Conservation (phyloP, 1,140 invertebrate genomes). For the Lordiphosa stackelbergi region DNA sequence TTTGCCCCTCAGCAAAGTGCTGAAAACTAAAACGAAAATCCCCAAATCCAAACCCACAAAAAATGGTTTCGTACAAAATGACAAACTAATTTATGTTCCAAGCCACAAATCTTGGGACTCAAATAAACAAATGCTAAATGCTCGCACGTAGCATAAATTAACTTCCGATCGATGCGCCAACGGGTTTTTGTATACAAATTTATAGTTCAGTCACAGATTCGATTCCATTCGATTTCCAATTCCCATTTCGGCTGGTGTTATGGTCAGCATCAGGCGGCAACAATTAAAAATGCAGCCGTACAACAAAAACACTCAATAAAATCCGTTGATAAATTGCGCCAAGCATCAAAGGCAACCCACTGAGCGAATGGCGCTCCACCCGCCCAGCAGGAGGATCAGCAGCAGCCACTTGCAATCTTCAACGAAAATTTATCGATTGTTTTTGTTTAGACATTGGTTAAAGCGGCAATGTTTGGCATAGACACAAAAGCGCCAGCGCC, state of each 20-base stretch:
- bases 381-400: slow-evolving; percentile 2
- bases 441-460: slow-evolving; percentile 63
- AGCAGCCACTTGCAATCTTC: slow-evolving; percentile 69
- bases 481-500: slow-evolving; percentile 69
- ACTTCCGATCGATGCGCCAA: slow-evolving; percentile 47
- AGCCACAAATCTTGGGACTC: slow-evolving; percentile 61
- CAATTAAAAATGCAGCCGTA: slow-evolving; percentile 64
- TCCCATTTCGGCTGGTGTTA: slow-evolving; percentile 44
- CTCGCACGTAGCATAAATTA: slow-evolving; percentile 60
- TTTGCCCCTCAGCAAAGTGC: neutral
- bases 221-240: slow-evolving; percentile 12
- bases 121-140: slow-evolving; percentile 66
- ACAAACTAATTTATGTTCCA: slow-evolving; percentile 68
- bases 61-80: slow-evolving; percentile 46
- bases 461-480: slow-evolving; percentile 40
- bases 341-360: slow-evolving; percentile 72
- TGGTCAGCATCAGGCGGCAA: slow-evolving; percentile 68
- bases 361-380: slow-evolving; percentile 56
- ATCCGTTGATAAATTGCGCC: slow-evolving; percentile 71
- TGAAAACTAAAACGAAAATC: slow-evolving; percentile 3
- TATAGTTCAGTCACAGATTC: slow-evolving; percentile 45
- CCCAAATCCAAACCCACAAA: slow-evolving; percentile 5
- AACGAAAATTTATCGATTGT: slow-evolving; percentile 71
- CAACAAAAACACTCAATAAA: slow-evolving; percentile 72
- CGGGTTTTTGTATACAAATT: slow-evolving; percentile 49